These are phyloP conservation scores for Zaprionus tsacasi DNA, from an alignment of 1,140 invertebrate genomes.

Conservation along the genomic window DNA sequence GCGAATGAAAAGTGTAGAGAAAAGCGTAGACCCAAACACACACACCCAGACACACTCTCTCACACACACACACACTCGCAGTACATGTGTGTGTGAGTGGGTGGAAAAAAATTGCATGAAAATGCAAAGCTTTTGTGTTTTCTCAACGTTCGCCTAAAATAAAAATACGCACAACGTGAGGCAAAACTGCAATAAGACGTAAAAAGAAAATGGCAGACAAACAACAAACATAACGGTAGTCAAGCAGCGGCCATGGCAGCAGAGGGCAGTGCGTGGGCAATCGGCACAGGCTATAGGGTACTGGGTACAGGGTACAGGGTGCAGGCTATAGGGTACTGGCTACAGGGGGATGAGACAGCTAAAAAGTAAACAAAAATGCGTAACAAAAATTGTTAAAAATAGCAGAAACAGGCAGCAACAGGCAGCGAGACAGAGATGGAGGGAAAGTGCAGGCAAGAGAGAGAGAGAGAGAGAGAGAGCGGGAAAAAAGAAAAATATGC, in stretches of 20 bases:
- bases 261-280: background rate
- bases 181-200: constrained; percentile 58
- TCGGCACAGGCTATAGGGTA: background rate
- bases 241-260: constrained; percentile 16
- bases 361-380: constrained; percentile 48
- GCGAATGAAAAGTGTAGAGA: constrained; percentile 78
- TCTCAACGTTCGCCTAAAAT: constrained; percentile 72
- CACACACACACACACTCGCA: constrained; percentile 26
- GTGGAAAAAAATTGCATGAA: constrained; percentile 37
- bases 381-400: constrained; percentile 56
- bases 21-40: constrained; percentile 47
- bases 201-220: constrained; percentile 61
- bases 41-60: constrained; percentile 37
- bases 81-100: constrained; percentile 25
- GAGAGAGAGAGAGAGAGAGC: background rate
- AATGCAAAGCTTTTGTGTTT: constrained; percentile 73
- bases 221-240: constrained; percentile 60
- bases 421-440: background rate
- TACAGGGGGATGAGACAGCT: constrained; percentile 1
- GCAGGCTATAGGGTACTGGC: background rate
- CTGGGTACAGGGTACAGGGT: background rate
- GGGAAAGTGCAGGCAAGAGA: background rate
- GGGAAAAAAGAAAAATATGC: background rate
- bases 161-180: constrained; percentile 54
- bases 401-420: constrained; percentile 40